These are phyloP conservation scores for Delphinapterus leucas DNA, from an alignment of 2,113 vertebrate species.

Conservation along the genomic window DNA sequence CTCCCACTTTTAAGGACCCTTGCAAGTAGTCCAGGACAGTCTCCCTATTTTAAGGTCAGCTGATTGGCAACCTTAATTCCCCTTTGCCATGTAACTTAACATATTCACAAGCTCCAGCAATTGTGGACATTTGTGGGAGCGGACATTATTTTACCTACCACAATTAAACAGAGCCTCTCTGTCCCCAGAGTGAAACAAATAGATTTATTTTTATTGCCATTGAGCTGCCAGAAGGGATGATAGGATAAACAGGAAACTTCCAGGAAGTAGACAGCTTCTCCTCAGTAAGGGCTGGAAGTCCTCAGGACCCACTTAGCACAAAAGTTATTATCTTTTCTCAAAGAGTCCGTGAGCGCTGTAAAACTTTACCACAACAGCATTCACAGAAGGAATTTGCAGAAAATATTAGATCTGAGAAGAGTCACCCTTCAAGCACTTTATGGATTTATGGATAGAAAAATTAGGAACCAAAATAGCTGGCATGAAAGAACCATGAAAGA, in stretches of 20 bases:
- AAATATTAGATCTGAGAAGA: not conserved
- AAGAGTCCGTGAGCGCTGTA: not conserved
- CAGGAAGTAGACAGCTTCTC: not conserved
- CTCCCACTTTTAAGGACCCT: not conserved
- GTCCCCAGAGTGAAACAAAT: not conserved
- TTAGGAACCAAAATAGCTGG: not conserved
- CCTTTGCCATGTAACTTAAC: not conserved
- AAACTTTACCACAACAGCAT: not conserved
- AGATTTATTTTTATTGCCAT: not conserved
- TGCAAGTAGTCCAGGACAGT: not conserved
- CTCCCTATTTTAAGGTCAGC: not conserved
- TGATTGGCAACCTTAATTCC: not conserved
- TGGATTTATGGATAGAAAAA: not conserved
- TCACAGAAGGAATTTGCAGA: not conserved
- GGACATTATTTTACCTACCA: not conserved
- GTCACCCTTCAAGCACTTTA: not conserved
- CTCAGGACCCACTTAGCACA: not conserved
- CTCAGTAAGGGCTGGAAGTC: not conserved
- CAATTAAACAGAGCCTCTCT: not conserved
- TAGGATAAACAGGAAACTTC: not conserved
- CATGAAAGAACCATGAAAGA: not conserved
- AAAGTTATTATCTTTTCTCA: not conserved
- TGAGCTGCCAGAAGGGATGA: not conserved
- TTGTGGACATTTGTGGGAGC: not conserved
- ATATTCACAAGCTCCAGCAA: not conserved